Evolutionary conservation across 2,113 vertebrate species (phyloP), one percentile per base, ranked within the genome.

Genomic region (Candoia aspera): DNA sequence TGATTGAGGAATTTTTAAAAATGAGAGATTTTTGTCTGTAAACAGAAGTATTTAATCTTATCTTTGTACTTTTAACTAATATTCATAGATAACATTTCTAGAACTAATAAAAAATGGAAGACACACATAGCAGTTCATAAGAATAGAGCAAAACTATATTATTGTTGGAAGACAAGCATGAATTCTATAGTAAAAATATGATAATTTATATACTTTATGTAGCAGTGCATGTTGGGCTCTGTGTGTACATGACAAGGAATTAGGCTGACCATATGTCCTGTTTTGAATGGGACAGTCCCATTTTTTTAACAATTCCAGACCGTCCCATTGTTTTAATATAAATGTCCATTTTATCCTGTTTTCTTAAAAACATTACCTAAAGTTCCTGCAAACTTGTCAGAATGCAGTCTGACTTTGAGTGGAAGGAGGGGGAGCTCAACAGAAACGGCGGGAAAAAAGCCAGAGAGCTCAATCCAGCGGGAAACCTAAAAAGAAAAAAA

Each of bases 101-200:
- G 29, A 86, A 37, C 37, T 93, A 15, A 85, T 42, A 68, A n/a
- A 42, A 92, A 92, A 85, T n/a, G 53, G 37, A 46, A n/a, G 89
- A 83, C 55, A 55, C 60, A 90, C 8, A 42, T 13, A 64, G 8
- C 83, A 37, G 42, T 79, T 60, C 79, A 89, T 29, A 59, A 54
- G 73, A 24, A 89, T 33, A 33, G 64, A 68, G 29, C 29, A 68
- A n/a, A 68, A 2, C n/a, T 68, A 68, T 68, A 68, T 33, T 68
- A 68, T 68, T 15, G 29, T 33, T 33, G 29, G 64, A 68, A 68
- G 64, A 33, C 64, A 68, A 68, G 64, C 29, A 68, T n/a, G 26
- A 68, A 73, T 73, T 73, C 4, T 73, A 33, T 6, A 17, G 29
- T 73, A 49, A 49, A 49, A 49, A 5, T 49, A 5, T 49, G n/a